These are phyloP conservation scores for Leptopterna dolabrata DNA, from an alignment of 2,888 invertebrate genomes.

Conservation along the genomic window DNA sequence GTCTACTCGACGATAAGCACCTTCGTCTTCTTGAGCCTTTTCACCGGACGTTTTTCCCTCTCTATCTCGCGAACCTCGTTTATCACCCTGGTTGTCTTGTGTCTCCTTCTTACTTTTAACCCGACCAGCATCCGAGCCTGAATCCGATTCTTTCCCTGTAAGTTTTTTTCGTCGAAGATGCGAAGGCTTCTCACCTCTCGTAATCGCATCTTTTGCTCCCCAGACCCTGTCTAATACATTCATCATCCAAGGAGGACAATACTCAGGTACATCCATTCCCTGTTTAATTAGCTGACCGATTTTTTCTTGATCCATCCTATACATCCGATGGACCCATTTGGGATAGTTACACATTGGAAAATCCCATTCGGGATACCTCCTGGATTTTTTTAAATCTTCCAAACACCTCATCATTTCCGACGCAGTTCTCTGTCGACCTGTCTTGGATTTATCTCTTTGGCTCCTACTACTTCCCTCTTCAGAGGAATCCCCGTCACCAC, in stretches of 20 bases:
- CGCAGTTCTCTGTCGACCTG: not conserved
- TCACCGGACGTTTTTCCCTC: not conserved
- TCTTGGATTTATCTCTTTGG: not conserved
- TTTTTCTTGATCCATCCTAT: slow-evolving; percentile 47
- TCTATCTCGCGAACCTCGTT: not conserved
- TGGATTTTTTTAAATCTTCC: not conserved
- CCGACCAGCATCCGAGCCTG: not conserved
- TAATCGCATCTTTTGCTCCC: not conserved
- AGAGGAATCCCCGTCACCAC: not conserved
- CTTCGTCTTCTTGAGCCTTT: not conserved
- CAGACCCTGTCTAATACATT: not conserved
- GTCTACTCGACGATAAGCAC: not conserved
- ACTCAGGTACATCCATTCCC: not conserved
- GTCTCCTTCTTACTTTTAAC: not conserved
- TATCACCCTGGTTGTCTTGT: not conserved
- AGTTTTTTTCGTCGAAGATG: not conserved
- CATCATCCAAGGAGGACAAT: not conserved
- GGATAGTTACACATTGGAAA: slow-evolving; percentile 51
- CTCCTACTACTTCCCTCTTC: not conserved
- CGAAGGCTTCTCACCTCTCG: not conserved
- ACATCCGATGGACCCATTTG: slow-evolving; percentile 41
- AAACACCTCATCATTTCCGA: not conserved
- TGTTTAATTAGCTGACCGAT: slow-evolving; percentile 42
- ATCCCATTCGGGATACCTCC: slow-evolving; percentile 32
- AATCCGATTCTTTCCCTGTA: not conserved